Percentiles rank a stretch among this genome's conserved stretches.
phyloP scores from a whole-genome alignment of 53 echinoderm and acorn worm genomes.

The Glandiceps talaboti region DNA sequence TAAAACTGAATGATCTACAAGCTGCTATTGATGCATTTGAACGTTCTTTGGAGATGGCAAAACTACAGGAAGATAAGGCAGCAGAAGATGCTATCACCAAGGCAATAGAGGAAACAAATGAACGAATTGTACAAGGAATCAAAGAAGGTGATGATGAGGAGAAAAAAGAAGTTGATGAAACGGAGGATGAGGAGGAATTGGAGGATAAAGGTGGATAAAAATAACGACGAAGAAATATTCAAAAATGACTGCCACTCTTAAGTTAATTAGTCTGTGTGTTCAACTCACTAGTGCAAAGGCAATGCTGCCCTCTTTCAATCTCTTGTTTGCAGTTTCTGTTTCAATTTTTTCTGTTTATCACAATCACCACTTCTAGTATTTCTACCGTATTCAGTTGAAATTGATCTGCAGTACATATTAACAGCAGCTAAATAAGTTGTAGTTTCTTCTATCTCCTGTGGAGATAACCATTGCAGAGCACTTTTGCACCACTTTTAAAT shows the following conservation, averaged over 20 bases:
- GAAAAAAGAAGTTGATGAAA: conserved; percentile 34
- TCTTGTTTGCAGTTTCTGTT: too few species aligned
- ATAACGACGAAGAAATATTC: not conserved
- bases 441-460: too few species aligned
- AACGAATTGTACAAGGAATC: conserved; percentile 94
- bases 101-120: conserved; percentile 91
- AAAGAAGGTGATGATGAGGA: conserved; percentile 63
- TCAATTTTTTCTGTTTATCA: too few species aligned
- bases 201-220: conserved; percentile 14
- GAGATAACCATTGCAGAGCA: too few species aligned
- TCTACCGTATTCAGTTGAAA: too few species aligned
- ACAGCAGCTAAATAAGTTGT: too few species aligned
- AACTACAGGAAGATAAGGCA: conserved; percentile 82
- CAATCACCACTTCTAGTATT: too few species aligned
- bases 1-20: conserved; percentile 94
- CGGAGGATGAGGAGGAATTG: conserved; percentile 14
- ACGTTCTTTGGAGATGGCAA: conserved; percentile 95
- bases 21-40: conserved; percentile 97
- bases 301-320: too few species aligned
- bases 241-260: not conserved
- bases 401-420: too few species aligned
- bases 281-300: too few species aligned
- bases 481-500: too few species aligned
- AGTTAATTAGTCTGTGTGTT: not conserved
- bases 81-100: conserved; percentile 87